Base-by-base conservation (phyloP, 2,797 vertebrate species). In the Hirundo rustica region DNA sequence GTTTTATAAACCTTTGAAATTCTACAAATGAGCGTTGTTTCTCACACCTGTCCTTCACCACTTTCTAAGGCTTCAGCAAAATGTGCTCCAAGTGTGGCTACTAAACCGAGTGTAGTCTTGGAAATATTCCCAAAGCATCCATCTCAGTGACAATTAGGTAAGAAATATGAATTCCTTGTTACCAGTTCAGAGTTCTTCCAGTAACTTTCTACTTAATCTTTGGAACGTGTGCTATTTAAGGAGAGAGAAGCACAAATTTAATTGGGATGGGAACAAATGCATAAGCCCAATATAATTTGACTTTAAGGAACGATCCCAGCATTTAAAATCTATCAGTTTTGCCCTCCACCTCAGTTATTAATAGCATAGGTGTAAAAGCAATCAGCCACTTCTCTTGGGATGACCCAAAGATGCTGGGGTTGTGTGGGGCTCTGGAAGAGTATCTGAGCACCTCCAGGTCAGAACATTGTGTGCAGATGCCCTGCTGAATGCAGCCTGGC, bases 391-490 rank as follows among this genome's bases (percentile, higher is more conserved):
- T 81, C 45, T 40, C 89, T 90, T 70, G 82, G 70, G 85, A 61
- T 76, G 89, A 93, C 54, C 91, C 82, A 78, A 30, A 55, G 79
- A 82, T 72, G 19, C 30, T 3, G 48, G 76, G 51, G 51, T 11
- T 5, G 7, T n/a, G 55, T 38, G 40, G 51, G 83, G 85, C 80
- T 81, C 85, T 88, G 80, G 71, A 90, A 85, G 73, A 85, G 36
- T 40, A 89, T 96, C 85, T 96, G 92, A 70, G 62, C 14, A 14
- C 73, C 85, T 51, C 60, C 71, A 17, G 65, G 67, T 67, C 85
- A 84, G 95, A 88, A 96, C 92, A 92, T 5, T 9, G 60, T 11
- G 95, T 97, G 55, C 95, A 89, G 58, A 91, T 55, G 75, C 86
- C 72, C 53, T 72, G 74, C 74, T 73, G 71, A 48, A 62, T 44